These are phyloP conservation scores for Nymphalis polychloros DNA, from an alignment of 2,888 invertebrate species.

Conservation along the genomic window DNA sequence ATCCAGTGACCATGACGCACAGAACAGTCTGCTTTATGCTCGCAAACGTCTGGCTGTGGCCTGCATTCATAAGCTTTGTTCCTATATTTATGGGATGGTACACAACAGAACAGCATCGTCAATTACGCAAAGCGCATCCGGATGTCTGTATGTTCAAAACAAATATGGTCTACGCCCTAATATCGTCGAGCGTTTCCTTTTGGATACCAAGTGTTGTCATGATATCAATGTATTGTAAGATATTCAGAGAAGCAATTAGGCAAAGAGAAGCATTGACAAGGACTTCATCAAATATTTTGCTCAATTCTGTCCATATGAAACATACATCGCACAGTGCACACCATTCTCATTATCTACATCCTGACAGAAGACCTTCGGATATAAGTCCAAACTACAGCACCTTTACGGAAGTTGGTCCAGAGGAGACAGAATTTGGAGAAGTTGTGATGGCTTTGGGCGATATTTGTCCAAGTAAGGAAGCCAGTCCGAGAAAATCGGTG, in stretches of 20 bases:
- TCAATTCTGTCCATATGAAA: constrained; percentile 92
- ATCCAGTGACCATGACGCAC: constrained; percentile 95
- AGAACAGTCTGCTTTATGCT: constrained; percentile 91
- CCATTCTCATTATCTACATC: constrained; percentile 79
- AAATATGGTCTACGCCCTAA: constrained; percentile 92
- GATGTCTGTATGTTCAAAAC: constrained; percentile 92
- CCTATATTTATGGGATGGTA: constrained; percentile 98
- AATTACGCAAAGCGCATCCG: constrained; percentile 83
- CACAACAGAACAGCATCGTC: constrained; percentile 90
- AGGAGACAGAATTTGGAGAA: constrained; percentile 72
- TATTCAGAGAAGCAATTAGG: constrained; percentile 90
- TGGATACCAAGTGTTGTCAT: constrained; percentile 96
- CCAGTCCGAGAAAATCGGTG: constrained; percentile 76
- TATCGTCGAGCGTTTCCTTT: constrained; percentile 94
- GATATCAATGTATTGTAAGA: constrained; percentile 95
- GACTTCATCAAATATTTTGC: constrained; percentile 92
- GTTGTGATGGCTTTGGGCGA: constrained; percentile 72
- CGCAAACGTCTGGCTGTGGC: constrained; percentile 94
- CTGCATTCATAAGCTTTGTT: constrained; percentile 95
- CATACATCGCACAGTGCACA: constrained; percentile 87
- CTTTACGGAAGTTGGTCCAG: constrained; percentile 76
- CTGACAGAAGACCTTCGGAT: constrained; percentile 73
- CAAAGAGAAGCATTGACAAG: constrained; percentile 91
- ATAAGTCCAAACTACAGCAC: constrained; percentile 78
- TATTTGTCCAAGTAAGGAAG: constrained; percentile 74